Evolutionary conservation across 92 coral and sea anemone species (phyloP), one percentile per base, ranked within the genome.

Genomic region (Palythoa caribaeorum): DNA sequence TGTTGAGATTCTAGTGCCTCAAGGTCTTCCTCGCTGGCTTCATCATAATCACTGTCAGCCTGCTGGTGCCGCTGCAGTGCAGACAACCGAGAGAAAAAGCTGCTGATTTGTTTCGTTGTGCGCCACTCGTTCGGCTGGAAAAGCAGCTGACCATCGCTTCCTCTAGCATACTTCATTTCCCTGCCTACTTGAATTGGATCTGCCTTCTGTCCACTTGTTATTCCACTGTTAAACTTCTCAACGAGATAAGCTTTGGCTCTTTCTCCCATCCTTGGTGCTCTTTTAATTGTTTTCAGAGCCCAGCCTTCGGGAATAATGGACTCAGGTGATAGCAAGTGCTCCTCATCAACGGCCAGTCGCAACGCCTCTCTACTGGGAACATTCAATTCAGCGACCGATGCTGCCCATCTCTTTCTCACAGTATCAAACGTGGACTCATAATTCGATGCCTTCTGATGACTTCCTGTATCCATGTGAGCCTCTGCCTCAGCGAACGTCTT

Each of bases 41-140:
- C 28, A 28, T 28, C 55, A 51, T 51, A 51, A 11, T 51, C 55
- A 51, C 55, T 51, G 55, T 51, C 55, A 51, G 55, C 55, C 55
- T 51, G 55, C 55, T 51, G 55, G 11, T 51, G 55, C 11, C 55
- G 55, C 48, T 89, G 92, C 74, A 84, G 88, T 63, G 92, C 92
- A 83, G 89, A 84, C 51, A 84, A 47, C 78, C 89, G 92, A 11
- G 89, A 89, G 79, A 89, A 89, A 79, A 89, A 89, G 79, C 92
- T 84, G 76, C 71, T 84, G 55, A 89, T 89, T 77, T 89, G 92
- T 71, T 84, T 89, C 17, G 92, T 65, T 50, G 84, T 89, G 35
- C 92, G 65, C 88, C 92, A 89, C 80, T 89, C 92, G 17, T 89
- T 83, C 38, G 92, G 89, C 71, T 77, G 76, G 60, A 84, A 89